Evolutionary conservation across 1,140 invertebrate species (phyloP).

Genomic region (Vollenhovia emeryi): DNA sequence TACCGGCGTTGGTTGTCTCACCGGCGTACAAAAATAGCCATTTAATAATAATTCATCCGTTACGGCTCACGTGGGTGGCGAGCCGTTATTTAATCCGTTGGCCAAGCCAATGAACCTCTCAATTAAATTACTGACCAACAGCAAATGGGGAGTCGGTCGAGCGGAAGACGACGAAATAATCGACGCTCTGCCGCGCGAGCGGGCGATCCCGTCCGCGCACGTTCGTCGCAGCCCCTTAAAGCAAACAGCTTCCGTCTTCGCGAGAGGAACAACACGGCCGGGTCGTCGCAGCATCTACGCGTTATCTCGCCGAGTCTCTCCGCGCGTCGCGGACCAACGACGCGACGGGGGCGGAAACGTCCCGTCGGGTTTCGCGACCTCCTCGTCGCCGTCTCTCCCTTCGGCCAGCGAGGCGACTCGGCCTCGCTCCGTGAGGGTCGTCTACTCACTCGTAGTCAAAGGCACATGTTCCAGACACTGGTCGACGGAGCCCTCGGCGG

Average conservation of each 20-base stretch:
- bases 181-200: no score
- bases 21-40: slow-evolving; percentile 13
- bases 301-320: no score
- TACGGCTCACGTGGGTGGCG: slow-evolving; percentile 7
- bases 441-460: slow-evolving; percentile 56
- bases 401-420: background rate
- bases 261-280: no score
- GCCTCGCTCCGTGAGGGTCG: background rate
- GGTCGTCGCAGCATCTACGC: no score
- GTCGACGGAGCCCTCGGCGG: slow-evolving; percentile 4
- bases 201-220: no score
- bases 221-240: no score
- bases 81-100: slow-evolving; percentile 20
- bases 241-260: no score
- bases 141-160: background rate
- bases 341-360: background rate
- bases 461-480: slow-evolving; percentile 62
- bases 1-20: background rate
- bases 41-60: slow-evolving; percentile 34
- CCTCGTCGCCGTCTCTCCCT: background rate
- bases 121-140: slow-evolving; percentile 16
- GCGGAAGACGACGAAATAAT: background rate
- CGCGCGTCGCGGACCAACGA: no score
- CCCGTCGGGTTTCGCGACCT: background rate
- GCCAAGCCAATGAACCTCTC: slow-evolving; percentile 15